These are phyloP conservation scores for Zaprionus nigranus DNA, from an alignment of 1,140 invertebrate genomes.

Conservation along the genomic window DNA sequence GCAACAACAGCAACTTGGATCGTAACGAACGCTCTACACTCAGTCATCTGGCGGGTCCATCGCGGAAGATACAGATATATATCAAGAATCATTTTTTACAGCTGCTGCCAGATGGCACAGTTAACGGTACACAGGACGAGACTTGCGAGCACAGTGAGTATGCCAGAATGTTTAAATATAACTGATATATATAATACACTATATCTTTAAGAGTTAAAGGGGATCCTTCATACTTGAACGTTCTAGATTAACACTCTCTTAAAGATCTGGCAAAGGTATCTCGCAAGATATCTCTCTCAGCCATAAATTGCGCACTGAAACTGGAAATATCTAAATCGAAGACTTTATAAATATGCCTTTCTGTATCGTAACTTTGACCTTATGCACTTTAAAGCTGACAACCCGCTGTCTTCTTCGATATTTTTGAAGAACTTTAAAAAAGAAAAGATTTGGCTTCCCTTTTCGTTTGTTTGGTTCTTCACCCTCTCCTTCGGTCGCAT, in stretches of 20 bases:
- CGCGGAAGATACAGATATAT: conserved; percentile 91
- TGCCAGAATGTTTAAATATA: neutral
- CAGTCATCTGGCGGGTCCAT: conserved; percentile 87
- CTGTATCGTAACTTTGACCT: conserved; percentile 47
- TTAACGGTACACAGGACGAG: conserved; percentile 91
- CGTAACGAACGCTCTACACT: conserved; percentile 88
- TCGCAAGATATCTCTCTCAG: neutral
- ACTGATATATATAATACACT: neutral
- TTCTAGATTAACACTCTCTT: neutral
- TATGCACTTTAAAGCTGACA: conserved; percentile 37
- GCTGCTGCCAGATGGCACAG: conserved; percentile 90
- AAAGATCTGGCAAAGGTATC: neutral
- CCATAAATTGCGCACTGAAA: neutral
- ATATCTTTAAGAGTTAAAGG: too few species aligned
- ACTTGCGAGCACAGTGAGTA: conserved; percentile 92
- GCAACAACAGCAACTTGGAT: conserved; percentile 73
- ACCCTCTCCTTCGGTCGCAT: neutral
- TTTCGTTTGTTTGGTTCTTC: conserved; percentile 40
- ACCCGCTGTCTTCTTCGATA: conserved; percentile 19
- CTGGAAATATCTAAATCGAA: neutral
- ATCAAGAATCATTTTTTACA: conserved; percentile 92
- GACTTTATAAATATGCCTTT: conserved; percentile 28
- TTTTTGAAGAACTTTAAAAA: neutral
- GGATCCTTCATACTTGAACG: neutral
- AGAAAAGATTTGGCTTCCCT: neutral